Conservation (phyloP, 2,797 vertebrate genomes). For the Knipowitschia caucasica region DNA sequence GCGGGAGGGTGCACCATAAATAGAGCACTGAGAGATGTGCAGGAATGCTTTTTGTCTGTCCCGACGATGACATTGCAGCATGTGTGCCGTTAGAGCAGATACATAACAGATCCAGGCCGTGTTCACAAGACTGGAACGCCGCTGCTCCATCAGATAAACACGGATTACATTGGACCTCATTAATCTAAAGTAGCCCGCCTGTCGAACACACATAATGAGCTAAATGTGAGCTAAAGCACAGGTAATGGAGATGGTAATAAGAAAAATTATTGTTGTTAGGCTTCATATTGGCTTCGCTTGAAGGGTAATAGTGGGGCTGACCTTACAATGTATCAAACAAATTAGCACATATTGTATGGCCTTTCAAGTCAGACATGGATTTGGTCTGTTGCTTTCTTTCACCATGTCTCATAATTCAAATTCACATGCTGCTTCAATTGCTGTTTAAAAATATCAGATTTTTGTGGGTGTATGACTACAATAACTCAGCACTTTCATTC, state of each 20-base stretch:
- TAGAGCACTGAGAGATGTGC: conserved; percentile 51
- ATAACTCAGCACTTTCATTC: too few species aligned
- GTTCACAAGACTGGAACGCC: conserved; percentile 33
- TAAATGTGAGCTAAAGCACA: conserved; percentile 15
- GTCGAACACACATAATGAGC: conserved; percentile 30
- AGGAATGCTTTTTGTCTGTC: conserved; percentile 38
- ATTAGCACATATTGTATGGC: background rate
- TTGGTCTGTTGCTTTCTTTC: background rate
- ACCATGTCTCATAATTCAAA: background rate
- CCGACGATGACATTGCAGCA: conserved; percentile 28
- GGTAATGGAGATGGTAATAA: conserved; percentile 11
- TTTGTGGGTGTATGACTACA: conserved; percentile 28
- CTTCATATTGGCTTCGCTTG: background rate
- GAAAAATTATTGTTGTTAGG: background rate
- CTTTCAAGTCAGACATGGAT: background rate
- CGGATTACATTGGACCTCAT: conserved; percentile 29
- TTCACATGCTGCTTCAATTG: background rate
- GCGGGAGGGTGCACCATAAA: conserved; percentile 23
- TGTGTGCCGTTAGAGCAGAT: conserved; percentile 43
- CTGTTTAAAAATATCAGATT: background rate
- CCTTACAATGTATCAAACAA: background rate
- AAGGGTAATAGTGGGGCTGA: background rate
- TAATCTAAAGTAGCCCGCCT: conserved; percentile 36
- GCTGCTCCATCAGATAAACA: conserved; percentile 43
- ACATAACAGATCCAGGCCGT: conserved; percentile 30